A percentile compares a stretch with the other conserved stretches of the same genome.
phyloP scores from a whole-genome alignment of 2,797 vertebrate species.

The Platalea minor region DNA sequence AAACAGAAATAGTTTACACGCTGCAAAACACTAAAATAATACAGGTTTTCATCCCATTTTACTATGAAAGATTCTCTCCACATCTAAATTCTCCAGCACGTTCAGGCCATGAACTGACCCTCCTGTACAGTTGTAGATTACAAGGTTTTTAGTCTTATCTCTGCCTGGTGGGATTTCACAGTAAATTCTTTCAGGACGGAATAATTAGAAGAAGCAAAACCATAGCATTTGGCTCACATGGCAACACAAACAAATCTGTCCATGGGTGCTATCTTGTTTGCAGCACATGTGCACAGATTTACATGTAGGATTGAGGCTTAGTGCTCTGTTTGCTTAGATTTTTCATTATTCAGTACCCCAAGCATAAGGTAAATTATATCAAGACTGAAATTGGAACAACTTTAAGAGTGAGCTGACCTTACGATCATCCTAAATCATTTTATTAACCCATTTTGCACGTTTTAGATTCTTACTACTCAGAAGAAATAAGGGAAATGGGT shows the following conservation, averaged over 20 bases:
- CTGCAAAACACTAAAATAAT: slow-evolving; percentile 18
- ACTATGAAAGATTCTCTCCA: neutral
- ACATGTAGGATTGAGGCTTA: slow-evolving; percentile 48
- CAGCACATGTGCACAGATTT: slow-evolving; percentile 68
- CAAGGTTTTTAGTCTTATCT: slow-evolving; percentile 48
- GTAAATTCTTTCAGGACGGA: slow-evolving; percentile 47
- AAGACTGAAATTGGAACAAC: neutral
- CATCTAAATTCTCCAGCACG: slow-evolving; percentile 13
- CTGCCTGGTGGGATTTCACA: slow-evolving; percentile 49
- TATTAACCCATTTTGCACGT: neutral
- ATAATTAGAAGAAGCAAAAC: slow-evolving; percentile 51
- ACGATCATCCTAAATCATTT: neutral
- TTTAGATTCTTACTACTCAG: neutral
- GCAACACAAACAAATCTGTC: slow-evolving; percentile 59
- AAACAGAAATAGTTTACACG: neutral
- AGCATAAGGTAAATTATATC: neutral
- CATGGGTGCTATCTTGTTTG: slow-evolving; percentile 60
- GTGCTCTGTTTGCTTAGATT: slow-evolving; percentile 25
- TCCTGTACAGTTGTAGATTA: slow-evolving; percentile 43
- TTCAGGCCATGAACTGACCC: slow-evolving; percentile 41
- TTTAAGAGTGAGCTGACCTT: neutral
- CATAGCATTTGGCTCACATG: slow-evolving; percentile 38
- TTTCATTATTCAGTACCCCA: neutral
- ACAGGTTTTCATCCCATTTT: neutral
- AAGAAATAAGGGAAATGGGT: neutral